Percentiles rank a stretch among this genome's conserved stretches.
phyloP scores from a whole-genome alignment of 1,140 invertebrate species.

The Pomacea maculata region DNA sequence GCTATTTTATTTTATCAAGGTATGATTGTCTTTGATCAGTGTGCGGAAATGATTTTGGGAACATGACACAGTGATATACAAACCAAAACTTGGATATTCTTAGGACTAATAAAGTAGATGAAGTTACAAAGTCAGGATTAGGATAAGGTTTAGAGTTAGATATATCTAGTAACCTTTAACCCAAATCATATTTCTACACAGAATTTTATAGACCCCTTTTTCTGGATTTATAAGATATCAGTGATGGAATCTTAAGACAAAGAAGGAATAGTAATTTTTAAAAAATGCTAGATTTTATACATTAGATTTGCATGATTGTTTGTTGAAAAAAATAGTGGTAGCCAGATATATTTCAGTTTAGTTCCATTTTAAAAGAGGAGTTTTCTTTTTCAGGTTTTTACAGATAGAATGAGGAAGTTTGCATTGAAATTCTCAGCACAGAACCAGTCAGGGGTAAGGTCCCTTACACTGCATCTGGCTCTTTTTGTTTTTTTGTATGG shows the following conservation, averaged over 20 bases:
- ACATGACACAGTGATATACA: background rate
- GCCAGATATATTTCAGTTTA: background rate
- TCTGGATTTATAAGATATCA: background rate
- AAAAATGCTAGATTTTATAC: background rate
- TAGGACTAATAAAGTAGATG: no score
- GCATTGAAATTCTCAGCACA: slow-evolving; percentile 76
- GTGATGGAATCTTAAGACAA: background rate
- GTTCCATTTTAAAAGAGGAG: background rate
- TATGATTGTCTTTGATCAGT: slow-evolving; percentile 26
- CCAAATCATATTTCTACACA: no score
- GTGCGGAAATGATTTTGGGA: background rate
- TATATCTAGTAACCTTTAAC: no score
- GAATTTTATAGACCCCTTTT: no score
- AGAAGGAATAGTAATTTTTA: background rate
- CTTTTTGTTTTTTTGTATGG: no score
- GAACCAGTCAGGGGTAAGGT: slow-evolving; percentile 67
- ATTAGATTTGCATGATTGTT: background rate
- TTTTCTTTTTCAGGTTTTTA: slow-evolving; percentile 73
- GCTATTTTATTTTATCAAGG: background rate
- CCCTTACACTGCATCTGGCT: background rate
- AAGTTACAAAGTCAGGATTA: no score
- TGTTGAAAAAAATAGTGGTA: background rate
- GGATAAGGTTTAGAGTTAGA: no score
- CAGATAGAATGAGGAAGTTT: slow-evolving; percentile 82
- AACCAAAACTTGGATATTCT: no score